A percentile compares a stretch with the other conserved stretches of the same genome.
phyloP scores from a whole-genome alignment of 92 coral and sea anemone genomes.

The Umimayanthus kanabou region DNA sequence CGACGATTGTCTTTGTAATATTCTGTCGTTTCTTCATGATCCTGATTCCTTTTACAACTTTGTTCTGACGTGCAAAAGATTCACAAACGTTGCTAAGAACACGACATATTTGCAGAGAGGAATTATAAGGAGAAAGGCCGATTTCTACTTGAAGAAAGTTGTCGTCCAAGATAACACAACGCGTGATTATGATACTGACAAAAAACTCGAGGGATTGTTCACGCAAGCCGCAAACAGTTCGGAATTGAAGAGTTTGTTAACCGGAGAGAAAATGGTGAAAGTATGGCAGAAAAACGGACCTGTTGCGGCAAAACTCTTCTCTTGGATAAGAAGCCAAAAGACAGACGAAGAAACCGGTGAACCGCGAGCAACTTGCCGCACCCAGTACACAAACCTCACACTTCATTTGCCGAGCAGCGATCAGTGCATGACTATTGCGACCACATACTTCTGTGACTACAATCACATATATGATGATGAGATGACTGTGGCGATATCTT shows the following conservation, averaged over 20 bases:
- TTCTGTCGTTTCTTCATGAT: conserved; percentile 38
- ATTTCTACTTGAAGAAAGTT: conserved; percentile 45
- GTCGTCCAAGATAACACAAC: not conserved
- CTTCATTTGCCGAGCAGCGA: conserved; percentile 41
- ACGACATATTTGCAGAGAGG: conserved; percentile 43
- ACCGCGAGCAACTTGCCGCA: conserved; percentile 22
- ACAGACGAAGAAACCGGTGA: conserved; percentile 7
- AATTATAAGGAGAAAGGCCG: conserved; percentile 49
- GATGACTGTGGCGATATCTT: conserved; percentile 28
- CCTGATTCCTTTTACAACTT: conserved; percentile 38
- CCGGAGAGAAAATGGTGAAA: conserved; percentile 44
- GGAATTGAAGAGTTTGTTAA: conserved; percentile 3
- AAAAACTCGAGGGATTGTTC: conserved; percentile 24
- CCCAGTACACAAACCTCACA: conserved; percentile 8
- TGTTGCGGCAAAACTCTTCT: conserved; percentile 67
- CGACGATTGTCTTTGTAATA: conserved; percentile 52
- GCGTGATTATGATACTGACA: not conserved
- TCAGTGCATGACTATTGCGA: conserved; percentile 36
- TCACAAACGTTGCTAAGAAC: conserved; percentile 32
- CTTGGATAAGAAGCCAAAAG: conserved; percentile 54
- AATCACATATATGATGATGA: conserved; percentile 21
- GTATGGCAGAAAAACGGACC: conserved; percentile 67
- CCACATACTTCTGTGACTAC: conserved; percentile 36
- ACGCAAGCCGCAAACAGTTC: conserved; percentile 13
- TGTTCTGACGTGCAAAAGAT: conserved; percentile 50